These are phyloP conservation scores for Myanophis thanlyinensis DNA, from an alignment of 2,113 vertebrate genomes.

Conservation along the genomic window DNA sequence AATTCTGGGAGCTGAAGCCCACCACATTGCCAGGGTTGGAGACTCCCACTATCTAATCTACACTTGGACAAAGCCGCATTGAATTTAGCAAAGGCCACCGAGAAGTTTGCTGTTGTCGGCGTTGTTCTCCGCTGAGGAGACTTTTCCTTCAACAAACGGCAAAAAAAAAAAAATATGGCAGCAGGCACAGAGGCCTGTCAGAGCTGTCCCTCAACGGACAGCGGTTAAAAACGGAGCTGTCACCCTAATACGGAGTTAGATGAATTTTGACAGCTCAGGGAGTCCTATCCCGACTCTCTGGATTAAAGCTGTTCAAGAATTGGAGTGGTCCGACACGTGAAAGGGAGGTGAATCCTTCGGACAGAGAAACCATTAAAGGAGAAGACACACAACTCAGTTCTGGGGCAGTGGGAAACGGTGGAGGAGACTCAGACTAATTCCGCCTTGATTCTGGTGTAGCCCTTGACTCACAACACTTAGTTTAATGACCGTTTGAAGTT, in stretches of 20 bases:
- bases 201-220: background rate
- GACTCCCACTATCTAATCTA: too few relatives aligned
- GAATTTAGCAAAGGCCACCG: background rate
- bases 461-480: too few relatives aligned
- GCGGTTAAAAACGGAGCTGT: background rate
- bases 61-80: too few relatives aligned
- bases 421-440: too few relatives aligned
- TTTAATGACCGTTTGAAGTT: too few relatives aligned
- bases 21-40: too few relatives aligned
- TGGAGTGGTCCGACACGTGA: background rate
- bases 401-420: too few relatives aligned
- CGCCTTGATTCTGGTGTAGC: too few relatives aligned
- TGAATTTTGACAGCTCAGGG: background rate
- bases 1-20: too few relatives aligned
- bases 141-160: too few relatives aligned
- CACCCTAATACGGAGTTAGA: background rate
- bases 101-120: background rate
- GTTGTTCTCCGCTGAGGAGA: background rate
- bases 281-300: background rate
- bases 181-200: background rate
- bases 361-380: background rate
- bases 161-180: background rate
- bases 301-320: background rate
- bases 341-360: background rate
- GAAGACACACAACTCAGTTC: too few relatives aligned